phyloP scores from a whole-genome alignment of 2,888 invertebrate species.

The Lomographa bimaculata region DNA sequence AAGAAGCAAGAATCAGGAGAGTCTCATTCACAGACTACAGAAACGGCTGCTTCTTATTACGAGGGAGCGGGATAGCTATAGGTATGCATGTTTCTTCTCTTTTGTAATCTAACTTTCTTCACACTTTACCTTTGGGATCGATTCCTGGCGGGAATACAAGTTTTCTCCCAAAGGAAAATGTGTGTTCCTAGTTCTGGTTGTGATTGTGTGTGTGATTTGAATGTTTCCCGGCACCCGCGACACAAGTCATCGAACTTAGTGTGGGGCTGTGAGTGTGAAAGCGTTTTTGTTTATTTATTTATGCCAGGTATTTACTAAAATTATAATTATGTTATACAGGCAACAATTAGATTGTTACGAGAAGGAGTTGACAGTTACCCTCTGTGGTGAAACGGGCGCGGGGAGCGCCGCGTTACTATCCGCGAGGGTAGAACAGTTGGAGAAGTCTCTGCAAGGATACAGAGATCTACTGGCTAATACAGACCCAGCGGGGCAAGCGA shows the following conservation, averaged over 20 bases:
- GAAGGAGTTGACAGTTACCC: constrained; percentile 87
- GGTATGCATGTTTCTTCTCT: no score
- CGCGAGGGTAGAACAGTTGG: constrained; percentile 88
- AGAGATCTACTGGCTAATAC: constrained; percentile 87
- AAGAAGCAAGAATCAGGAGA: constrained; percentile 87
- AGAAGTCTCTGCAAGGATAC: constrained; percentile 89
- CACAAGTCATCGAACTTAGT: no score
- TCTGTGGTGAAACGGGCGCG: constrained; percentile 63
- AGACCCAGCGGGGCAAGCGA: constrained; percentile 81
- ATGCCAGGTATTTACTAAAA: no score
- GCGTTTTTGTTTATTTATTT: no score
- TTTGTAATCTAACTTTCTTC: no score
- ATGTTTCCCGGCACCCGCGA: no score
- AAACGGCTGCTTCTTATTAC: constrained; percentile 87
- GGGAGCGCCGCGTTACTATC: constrained; percentile 73
- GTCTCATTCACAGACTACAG: constrained; percentile 87
- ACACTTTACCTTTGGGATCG: no score
- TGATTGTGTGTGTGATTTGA: no score
- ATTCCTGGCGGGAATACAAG: no score
- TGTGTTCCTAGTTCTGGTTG: no score
- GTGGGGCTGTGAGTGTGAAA: no score
- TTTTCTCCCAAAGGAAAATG: no score
- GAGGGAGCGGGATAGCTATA: constrained; percentile 91
- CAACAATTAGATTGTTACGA: constrained; percentile 92
- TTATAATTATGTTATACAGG: constrained; percentile 77